phyloP scores from a whole-genome alignment of 2,797 vertebrate species.

The Perodicticus potto region DNA sequence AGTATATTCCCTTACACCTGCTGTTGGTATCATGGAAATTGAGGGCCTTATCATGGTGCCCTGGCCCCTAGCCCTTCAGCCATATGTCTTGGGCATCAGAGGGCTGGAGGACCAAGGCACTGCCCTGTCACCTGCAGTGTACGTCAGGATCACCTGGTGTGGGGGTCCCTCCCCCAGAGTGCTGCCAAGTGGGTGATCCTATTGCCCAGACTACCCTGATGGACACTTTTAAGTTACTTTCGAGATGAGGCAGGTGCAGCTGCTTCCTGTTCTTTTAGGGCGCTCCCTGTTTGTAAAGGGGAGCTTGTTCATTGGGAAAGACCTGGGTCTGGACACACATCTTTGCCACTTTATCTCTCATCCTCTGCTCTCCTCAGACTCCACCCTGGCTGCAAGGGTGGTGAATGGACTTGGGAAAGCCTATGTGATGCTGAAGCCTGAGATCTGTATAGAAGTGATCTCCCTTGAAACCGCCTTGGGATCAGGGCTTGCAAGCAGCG shows the following conservation, averaged over 20 bases:
- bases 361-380: neutral
- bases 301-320: neutral
- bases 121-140: neutral
- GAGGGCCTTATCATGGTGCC: neutral
- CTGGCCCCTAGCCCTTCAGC: neutral
- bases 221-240: neutral
- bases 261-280: neutral
- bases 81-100: accelerated
- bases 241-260: neutral
- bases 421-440: neutral
- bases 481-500: neutral
- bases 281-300: neutral
- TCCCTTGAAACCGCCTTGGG: neutral
- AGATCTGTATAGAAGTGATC: neutral
- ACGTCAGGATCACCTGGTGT: neutral
- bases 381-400: neutral
- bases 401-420: neutral
- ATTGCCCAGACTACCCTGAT: neutral
- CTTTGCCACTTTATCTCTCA: neutral
- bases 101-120: neutral
- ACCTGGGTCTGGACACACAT: neutral
- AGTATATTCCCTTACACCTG: constrained; percentile 54
- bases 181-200: neutral
- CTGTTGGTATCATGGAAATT: constrained; percentile 31
- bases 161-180: neutral